phyloP scores from a whole-genome alignment of 2,888 invertebrate species.

The Cephalotes varians region DNA sequence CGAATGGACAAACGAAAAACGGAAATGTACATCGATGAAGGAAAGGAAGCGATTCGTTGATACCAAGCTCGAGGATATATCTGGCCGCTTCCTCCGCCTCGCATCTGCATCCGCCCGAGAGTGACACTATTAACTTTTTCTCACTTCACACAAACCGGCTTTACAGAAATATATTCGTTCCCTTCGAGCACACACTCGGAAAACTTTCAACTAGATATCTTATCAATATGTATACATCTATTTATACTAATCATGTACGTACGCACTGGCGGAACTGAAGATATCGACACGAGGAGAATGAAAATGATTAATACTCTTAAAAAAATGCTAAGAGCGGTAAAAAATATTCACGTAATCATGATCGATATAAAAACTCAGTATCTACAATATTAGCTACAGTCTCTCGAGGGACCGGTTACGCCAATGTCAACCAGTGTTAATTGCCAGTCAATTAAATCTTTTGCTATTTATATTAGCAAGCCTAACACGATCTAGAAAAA shows the following conservation, averaged over 20 bases:
- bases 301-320: constrained; percentile 11
- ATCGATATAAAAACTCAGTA: constrained; percentile 28
- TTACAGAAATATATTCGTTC: constrained; percentile 20
- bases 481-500: background rate
- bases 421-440: background rate
- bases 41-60: constrained; percentile 49
- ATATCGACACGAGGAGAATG: constrained; percentile 18
- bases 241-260: constrained; percentile 16
- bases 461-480: background rate
- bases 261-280: constrained; percentile 14
- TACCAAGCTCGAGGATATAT: constrained; percentile 16
- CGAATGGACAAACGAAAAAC: constrained; percentile 13
- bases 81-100: constrained; percentile 26
- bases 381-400: constrained; percentile 19
- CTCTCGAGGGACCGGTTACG: background rate
- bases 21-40: constrained; percentile 49
- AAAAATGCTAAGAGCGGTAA: constrained; percentile 12
- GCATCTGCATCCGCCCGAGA: constrained; percentile 26
- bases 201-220: constrained; percentile 22
- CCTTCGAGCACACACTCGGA: background rate
- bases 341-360: constrained; percentile 22
- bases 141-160: background rate
- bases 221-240: constrained; percentile 27
- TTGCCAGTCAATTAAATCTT: background rate
- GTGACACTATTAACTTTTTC: background rate